Evolutionary conservation across 2,113 vertebrate species (phyloP).

Genomic region (Odontophorus gujanensis): DNA sequence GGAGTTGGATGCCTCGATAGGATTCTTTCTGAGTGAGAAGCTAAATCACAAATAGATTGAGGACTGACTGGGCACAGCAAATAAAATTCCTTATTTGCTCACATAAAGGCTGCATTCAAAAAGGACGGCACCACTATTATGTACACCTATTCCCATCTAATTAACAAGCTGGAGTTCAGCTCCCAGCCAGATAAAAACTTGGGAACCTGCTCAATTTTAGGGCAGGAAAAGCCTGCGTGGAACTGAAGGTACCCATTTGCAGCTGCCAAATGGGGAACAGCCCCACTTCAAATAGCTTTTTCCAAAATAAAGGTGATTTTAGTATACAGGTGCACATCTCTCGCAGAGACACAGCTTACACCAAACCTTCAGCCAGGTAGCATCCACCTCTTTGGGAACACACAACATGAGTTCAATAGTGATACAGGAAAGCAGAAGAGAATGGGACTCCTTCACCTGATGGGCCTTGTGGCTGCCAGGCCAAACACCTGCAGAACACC

Average conservation of each 20-base stretch:
- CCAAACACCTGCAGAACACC: fast-evolving
- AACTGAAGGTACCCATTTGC: not conserved
- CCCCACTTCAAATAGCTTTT: not conserved
- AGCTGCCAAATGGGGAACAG: not conserved
- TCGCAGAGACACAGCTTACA: not conserved
- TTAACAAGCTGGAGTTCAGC: not conserved
- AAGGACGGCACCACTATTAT: not conserved
- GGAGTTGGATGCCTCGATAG: not conserved
- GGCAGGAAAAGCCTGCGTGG: not conserved
- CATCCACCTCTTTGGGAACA: not conserved
- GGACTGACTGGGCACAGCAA: slow-evolving; percentile 7
- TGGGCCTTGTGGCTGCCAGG: fast-evolving
- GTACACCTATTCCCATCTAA: not conserved
- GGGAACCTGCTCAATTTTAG: not conserved
- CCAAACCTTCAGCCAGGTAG: not conserved
- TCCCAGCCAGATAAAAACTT: not conserved
- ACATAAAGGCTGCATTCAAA: slow-evolving; percentile 31
- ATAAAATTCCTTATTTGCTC: slow-evolving; percentile 62
- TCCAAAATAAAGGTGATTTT: not conserved
- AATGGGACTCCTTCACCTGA: not conserved
- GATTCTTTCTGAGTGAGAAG: slow-evolving; percentile 52
- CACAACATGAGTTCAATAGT: fast-evolving
- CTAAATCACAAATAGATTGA: slow-evolving; percentile 50
- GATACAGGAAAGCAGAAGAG: not conserved
- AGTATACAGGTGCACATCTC: not conserved